These are phyloP conservation scores for Limnothrissa miodon DNA, from an alignment of 2,113 vertebrate genomes.

Conservation along the genomic window DNA sequence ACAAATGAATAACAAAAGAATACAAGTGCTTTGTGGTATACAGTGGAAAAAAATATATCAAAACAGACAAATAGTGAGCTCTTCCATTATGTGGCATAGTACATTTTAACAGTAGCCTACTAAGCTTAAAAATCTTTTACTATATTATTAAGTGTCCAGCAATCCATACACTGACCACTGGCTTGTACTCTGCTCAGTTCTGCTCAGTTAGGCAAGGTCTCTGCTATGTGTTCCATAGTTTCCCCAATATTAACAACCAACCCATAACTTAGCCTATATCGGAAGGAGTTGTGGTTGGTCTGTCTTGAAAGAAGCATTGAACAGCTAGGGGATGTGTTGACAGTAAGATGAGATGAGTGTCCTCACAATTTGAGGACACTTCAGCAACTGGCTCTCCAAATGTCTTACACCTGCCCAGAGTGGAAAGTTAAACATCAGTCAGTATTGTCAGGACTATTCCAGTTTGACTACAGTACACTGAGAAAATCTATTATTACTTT, in stretches of 20 bases:
- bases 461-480: neutral
- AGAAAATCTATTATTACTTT: constrained; percentile 31
- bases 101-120: too few relatives aligned
- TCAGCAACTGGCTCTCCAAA: constrained; percentile 11
- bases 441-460: neutral
- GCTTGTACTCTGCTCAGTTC: too few relatives aligned
- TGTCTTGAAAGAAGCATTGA: constrained; percentile 21
- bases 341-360: constrained; percentile 50
- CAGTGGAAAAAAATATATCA: too few relatives aligned
- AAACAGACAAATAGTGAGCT: too few relatives aligned
- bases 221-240: neutral
- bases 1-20: too few relatives aligned
- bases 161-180: too few relatives aligned
- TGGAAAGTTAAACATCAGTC: neutral
- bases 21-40: too few relatives aligned
- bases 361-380: constrained; percentile 40
- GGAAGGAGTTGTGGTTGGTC: neutral
- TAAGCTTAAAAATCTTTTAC: too few relatives aligned
- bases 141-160: too few relatives aligned
- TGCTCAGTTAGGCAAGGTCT: too few relatives aligned
- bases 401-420: neutral
- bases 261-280: neutral
- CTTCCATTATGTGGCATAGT: too few relatives aligned
- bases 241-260: neutral
- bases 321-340: constrained; percentile 51